phyloP scores from a whole-genome alignment of 2,797 vertebrate species.

The Rhodeus uyekii region DNA sequence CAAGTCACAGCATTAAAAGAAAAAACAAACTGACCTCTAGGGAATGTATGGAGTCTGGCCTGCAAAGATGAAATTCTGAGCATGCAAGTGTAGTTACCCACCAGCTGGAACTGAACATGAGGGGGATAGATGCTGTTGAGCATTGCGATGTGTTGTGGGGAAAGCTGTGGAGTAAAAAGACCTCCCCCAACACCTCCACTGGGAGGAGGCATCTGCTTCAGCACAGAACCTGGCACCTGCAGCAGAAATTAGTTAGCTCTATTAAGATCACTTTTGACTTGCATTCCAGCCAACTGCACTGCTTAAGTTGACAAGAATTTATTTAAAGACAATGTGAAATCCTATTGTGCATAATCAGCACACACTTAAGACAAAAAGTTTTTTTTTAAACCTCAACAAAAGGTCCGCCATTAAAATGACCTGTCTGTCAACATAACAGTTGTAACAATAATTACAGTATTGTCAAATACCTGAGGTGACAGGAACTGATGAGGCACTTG shows the following conservation, averaged over 20 bases:
- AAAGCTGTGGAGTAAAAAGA: constrained; percentile 89
- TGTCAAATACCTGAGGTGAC: constrained; percentile 89
- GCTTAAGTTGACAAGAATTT: background rate
- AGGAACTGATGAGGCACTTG: constrained; percentile 99
- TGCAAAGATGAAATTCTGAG: background rate
- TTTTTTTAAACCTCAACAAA: background rate
- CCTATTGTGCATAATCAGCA: background rate
- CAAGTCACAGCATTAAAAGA: background rate
- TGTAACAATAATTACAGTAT: background rate
- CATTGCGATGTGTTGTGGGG: constrained; percentile 98
- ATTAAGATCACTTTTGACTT: background rate
- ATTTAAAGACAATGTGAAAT: background rate
- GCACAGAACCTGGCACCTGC: constrained; percentile 94
- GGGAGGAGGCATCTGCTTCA: constrained; percentile 96
- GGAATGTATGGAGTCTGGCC: background rate
- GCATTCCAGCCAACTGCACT: background rate
- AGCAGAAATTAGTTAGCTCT: constrained; percentile 30
- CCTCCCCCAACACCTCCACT: constrained; percentile 81
- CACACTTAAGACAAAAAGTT: background rate
- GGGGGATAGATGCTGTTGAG: constrained; percentile 98
- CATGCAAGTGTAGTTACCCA: constrained; percentile 68
- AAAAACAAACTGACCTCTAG: background rate
- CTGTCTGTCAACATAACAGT: background rate
- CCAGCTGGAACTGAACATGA: constrained; percentile 97
- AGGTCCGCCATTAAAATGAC: background rate